A percentile compares a stretch with the other conserved stretches of the same genome.
Conservation (phyloP, 2,888 invertebrate genomes). For the Formica aserva region DNA sequence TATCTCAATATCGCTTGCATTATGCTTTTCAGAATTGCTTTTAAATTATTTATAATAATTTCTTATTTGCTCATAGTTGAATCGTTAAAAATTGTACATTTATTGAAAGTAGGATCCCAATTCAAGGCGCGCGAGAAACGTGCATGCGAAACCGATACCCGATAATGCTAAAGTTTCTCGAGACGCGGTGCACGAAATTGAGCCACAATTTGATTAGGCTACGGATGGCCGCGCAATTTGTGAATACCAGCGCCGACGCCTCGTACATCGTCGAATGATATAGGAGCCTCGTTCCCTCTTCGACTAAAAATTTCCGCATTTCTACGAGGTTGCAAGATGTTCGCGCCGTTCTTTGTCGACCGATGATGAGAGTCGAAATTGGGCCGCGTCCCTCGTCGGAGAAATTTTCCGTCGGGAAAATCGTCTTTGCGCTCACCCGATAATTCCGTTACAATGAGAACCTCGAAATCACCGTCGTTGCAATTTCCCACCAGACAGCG, state of each 20-base stretch:
- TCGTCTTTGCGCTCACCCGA: conserved; percentile 25
- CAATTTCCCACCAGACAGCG: conserved; percentile 42
- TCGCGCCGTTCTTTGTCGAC: conserved; percentile 1
- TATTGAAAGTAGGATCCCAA: not conserved
- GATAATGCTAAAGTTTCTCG: conserved; percentile 70
- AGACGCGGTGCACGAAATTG: conserved; percentile 70
- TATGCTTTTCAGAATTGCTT: not conserved
- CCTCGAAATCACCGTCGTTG: conserved; percentile 36
- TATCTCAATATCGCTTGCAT: not conserved
- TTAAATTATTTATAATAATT: not conserved
- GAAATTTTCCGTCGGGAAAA: conserved; percentile 23
- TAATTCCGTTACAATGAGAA: conserved; percentile 49
- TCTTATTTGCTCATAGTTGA: not conserved
- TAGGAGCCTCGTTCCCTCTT: not conserved
- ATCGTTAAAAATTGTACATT: not conserved
- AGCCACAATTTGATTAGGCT: conserved; percentile 73
- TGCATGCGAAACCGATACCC: conserved; percentile 27
- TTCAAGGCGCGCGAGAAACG: conserved; percentile 43
- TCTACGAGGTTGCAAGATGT: not conserved
- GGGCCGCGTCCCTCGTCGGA: conserved; percentile 22
- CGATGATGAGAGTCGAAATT: conserved; percentile 28
- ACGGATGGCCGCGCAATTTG: conserved; percentile 42
- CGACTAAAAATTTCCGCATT: conserved; percentile 27
- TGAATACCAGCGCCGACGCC: conserved; percentile 23
- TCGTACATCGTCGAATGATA: conserved; percentile 5